Base-by-base conservation (phyloP, 2,797 vertebrate species). In the Malurus splendens region DNA sequence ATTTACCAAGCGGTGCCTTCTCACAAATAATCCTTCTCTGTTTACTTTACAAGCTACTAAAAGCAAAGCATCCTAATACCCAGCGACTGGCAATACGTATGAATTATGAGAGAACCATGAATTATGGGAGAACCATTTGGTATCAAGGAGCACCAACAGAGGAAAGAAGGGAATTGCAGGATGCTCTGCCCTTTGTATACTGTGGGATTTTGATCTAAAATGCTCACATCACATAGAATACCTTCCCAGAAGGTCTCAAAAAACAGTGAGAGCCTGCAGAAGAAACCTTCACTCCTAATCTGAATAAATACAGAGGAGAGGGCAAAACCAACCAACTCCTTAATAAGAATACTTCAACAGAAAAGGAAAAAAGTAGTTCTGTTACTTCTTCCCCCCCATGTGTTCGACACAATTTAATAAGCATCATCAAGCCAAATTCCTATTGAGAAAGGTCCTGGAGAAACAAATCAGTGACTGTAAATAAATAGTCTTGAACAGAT, bases 61-160 rank as follows among this genome's bases (percentile, higher is more conserved):
- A 80, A 78, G n/a, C 32, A 57, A 83, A 80, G 50, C 38, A 84
- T 48, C 41, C 55, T 42, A 90, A 24, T 17, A 71, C 7, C 54
- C 14, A 22, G 14, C 3, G 0, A 45, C 38, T 44, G 33, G 41
- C 22, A 66, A 38, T 14, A 76, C 10, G n/a, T 41, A 9, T 0
- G 3, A 48, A 45, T 60, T n/a, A 24, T 5, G 4, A 79, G 14
- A 77, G 36, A 42, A 68, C 18, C 42, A 23, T 18, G 36, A 36
- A 36, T 36, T 36, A 36, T 36, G 36, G 75, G 15, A 76, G 33
- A 48, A 61, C 18, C 42, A 24, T 18, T 70, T 0, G 5, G 32
- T 80, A 67, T 57, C 41, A 27, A 65, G 78, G 13, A 5, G 17
- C n/a, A 48, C 12, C 50, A 87, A 72, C 1, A 61, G 51, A 61